phyloP scores from a whole-genome alignment of 2,888 invertebrate species.

The Aleiodes alternator region DNA sequence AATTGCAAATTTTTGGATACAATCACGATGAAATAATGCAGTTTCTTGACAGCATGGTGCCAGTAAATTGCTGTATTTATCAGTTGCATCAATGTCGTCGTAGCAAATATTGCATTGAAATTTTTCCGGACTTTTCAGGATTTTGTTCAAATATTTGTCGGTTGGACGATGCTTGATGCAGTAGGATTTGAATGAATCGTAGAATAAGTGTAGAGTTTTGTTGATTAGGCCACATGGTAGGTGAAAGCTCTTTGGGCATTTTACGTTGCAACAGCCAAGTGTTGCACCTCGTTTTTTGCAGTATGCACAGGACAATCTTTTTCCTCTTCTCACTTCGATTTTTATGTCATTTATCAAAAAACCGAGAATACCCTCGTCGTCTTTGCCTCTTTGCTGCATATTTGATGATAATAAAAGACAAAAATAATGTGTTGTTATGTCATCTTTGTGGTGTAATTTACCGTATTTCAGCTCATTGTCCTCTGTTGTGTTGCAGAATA shows the following conservation, averaged over 20 bases:
- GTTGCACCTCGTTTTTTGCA: slow-evolving; percentile 84
- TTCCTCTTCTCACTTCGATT: slow-evolving; percentile 81
- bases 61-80: slow-evolving; percentile 78
- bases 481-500: slow-evolving; percentile 77
- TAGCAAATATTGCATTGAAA: slow-evolving; percentile 83
- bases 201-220: slow-evolving; percentile 81
- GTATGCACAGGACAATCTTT: slow-evolving; percentile 82
- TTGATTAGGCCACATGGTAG: slow-evolving; percentile 83
- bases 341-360: slow-evolving; percentile 84
- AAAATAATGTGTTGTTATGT: slow-evolving; percentile 83
- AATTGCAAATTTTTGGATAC: slow-evolving; percentile 84
- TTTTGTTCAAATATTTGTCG: slow-evolving; percentile 58
- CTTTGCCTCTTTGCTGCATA: slow-evolving; percentile 82
- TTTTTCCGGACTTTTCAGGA: slow-evolving; percentile 62
- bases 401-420: slow-evolving; percentile 85
- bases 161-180: slow-evolving; percentile 80
- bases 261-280: slow-evolving; percentile 81
- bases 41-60: slow-evolving; percentile 86
- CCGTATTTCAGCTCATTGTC: slow-evolving; percentile 79
- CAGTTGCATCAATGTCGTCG: slow-evolving; percentile 77
- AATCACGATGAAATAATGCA: slow-evolving; percentile 85
- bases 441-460: slow-evolving; percentile 77
- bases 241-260: slow-evolving; percentile 85
- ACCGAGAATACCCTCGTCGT: slow-evolving; percentile 84
- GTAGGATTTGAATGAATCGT: slow-evolving; percentile 81